These are phyloP conservation scores for Oryctes rhinoceros DNA, from an alignment of 1,140 invertebrate species.

Conservation along the genomic window DNA sequence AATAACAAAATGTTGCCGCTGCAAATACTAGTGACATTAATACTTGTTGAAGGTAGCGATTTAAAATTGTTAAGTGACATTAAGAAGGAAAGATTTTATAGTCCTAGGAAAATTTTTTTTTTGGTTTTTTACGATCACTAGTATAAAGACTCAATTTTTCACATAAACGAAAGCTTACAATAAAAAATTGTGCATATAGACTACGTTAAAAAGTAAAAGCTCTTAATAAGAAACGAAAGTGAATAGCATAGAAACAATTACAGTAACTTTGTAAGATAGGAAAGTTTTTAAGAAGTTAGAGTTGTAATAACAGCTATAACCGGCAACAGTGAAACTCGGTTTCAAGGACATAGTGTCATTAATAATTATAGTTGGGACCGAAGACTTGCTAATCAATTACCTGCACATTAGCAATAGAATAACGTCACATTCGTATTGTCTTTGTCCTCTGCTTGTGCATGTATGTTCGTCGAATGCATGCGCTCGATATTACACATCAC, in stretches of 20 bases:
- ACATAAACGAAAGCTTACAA: too few relatives aligned
- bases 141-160: too few relatives aligned
- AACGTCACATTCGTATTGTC: neutral
- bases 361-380: neutral
- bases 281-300: neutral
- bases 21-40: too few relatives aligned
- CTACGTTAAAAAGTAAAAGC: too few relatives aligned
- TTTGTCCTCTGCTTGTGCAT: neutral
- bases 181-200: too few relatives aligned
- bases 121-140: too few relatives aligned
- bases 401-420: neutral
- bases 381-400: neutral
- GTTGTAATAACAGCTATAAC: neutral
- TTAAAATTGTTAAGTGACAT: too few relatives aligned
- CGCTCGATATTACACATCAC: conserved; percentile 7
- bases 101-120: too few relatives aligned
- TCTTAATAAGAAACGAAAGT: too few relatives aligned
- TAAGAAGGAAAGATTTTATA: too few relatives aligned
- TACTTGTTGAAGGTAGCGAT: too few relatives aligned
- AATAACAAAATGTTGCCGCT: too few relatives aligned
- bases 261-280: neutral
- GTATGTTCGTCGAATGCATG: neutral
- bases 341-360: neutral
- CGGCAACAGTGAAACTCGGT: neutral
- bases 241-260: neutral